Conservation (phyloP, 2,888 invertebrate genomes). For the Incurvaria masculella region DNA sequence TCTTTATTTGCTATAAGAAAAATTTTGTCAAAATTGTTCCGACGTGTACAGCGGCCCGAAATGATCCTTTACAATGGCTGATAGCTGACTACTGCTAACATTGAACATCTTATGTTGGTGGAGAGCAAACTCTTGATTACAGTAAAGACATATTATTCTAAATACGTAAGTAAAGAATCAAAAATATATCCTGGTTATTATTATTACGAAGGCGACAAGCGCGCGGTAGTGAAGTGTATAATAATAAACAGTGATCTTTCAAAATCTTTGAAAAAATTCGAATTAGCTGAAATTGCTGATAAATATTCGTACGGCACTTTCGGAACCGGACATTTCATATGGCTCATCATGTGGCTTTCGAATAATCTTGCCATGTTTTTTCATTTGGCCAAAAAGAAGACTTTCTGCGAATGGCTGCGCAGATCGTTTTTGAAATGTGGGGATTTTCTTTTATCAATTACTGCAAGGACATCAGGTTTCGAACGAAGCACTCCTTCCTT, state of each 20-base stretch:
- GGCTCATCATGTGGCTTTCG: neutral
- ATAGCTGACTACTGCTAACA: too few species aligned
- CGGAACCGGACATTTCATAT: constrained; percentile 20
- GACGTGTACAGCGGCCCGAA: too few species aligned
- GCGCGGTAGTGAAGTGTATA: neutral
- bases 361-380: constrained; percentile 3
- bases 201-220: too few species aligned
- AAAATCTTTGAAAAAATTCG: constrained; percentile 9
- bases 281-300: constrained; percentile 6
- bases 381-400: neutral
- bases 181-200: too few species aligned
- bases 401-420: constrained; percentile 20
- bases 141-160: too few species aligned
- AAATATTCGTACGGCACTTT: constrained; percentile 7
- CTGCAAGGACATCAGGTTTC: neutral
- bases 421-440: constrained; percentile 6
- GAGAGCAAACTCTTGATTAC: too few species aligned
- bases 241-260: constrained; percentile 7
- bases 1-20: too few species aligned
- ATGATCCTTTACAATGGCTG: too few species aligned
- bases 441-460: neutral
- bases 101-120: too few species aligned
- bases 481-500: constrained; percentile 1
- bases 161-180: too few species aligned
- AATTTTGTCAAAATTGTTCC: too few species aligned